Evolutionary conservation across 2,797 vertebrate genomes (phyloP).

Genomic region (Onychomys leucogaster): DNA sequence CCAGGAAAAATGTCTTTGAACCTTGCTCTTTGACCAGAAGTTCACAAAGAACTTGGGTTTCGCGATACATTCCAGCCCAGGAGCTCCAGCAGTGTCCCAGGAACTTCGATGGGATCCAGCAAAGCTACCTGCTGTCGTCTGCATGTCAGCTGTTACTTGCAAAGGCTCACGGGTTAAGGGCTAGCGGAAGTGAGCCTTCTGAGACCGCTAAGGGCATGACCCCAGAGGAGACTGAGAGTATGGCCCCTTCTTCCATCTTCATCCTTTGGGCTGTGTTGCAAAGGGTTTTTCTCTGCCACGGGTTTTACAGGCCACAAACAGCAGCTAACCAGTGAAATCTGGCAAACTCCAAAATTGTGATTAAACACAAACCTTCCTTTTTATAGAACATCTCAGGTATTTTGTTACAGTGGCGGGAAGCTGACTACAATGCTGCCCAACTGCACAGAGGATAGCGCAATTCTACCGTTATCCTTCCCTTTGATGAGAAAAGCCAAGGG

Average conservation of each 20-base stretch:
- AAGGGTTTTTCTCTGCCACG: background rate
- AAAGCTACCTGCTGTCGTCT: background rate
- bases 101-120: background rate
- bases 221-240: background rate
- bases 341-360: background rate
- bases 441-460: background rate
- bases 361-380: background rate
- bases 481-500: constrained; percentile 40
- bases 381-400: background rate
- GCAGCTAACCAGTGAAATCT: background rate
- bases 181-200: background rate
- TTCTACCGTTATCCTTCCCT: background rate
- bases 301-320: background rate
- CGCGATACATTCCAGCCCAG: background rate
- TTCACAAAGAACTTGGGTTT: background rate
- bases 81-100: background rate
- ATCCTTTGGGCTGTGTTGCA: background rate
- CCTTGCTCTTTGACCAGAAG: constrained; percentile 53
- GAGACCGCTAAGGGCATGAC: background rate
- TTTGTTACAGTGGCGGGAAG: background rate
- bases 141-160: background rate
- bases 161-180: background rate
- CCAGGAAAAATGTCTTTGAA: constrained; percentile 63
- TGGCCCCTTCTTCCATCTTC: background rate
- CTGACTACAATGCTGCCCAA: background rate